A percentile compares a stretch with the other conserved stretches of the same genome.
Conservation (phyloP, 2,888 invertebrate species). For the Troides aeacus region DNA sequence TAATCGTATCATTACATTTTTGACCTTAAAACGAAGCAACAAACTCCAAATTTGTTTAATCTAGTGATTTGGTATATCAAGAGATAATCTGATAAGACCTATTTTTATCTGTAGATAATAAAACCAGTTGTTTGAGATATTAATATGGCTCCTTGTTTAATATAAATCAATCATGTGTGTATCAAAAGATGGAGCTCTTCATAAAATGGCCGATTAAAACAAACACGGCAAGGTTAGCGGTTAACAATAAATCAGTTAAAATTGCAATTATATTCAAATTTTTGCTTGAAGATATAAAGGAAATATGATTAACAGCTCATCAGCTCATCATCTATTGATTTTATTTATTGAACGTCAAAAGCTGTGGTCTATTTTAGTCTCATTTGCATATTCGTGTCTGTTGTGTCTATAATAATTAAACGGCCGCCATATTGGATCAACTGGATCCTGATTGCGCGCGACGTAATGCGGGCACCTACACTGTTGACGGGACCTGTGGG, state of each 20-base stretch:
- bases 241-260: background rate
- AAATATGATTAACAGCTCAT: no score
- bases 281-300: no score
- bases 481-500: conserved; percentile 26
- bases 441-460: conserved; percentile 19
- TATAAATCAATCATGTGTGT: no score
- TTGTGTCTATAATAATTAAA: conserved; percentile 22
- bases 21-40: conserved; percentile 10
- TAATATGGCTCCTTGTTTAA: background rate
- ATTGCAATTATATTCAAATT: no score
- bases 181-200: background rate
- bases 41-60: conserved; percentile 28
- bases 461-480: conserved; percentile 30
- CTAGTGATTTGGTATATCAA: conserved; percentile 8
- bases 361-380: background rate
- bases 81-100: conserved; percentile 37
- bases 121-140: conserved; percentile 32
- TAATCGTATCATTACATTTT: conserved; percentile 1
- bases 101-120: conserved; percentile 27
- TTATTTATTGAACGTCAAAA: no score
- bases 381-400: background rate
- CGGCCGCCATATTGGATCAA: conserved; percentile 9
- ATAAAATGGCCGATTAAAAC: background rate
- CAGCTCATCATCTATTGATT: no score
- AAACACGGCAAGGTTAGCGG: conserved; percentile 3